Evolutionary conservation across 2,888 invertebrate genomes (phyloP).

Genomic region (Synergus itoensis): DNA sequence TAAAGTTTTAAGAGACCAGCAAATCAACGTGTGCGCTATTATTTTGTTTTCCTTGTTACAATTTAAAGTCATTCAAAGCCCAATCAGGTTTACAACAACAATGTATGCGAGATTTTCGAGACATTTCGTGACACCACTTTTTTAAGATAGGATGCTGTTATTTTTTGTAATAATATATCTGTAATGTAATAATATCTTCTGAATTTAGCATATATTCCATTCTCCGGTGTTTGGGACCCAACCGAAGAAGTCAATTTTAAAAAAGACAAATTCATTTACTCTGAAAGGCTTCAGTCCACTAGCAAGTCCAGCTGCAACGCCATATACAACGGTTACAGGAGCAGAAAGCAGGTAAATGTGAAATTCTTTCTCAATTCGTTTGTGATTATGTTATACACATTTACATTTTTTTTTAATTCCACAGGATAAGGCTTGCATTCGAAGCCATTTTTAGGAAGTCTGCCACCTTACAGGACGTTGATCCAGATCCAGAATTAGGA

Average conservation of each 20-base stretch:
- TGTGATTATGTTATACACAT: neutral
- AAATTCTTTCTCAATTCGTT: neutral
- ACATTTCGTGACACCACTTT: too few species aligned
- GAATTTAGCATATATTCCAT: slow-evolving; percentile 77
- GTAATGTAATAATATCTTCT: too few species aligned
- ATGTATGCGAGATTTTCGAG: too few species aligned
- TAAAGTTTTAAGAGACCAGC: too few species aligned
- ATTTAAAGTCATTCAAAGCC: too few species aligned
- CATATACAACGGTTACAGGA: slow-evolving; percentile 92
- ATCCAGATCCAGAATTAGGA: slow-evolving; percentile 83
- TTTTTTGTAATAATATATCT: slow-evolving; percentile 34
- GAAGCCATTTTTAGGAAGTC: slow-evolving; percentile 95
- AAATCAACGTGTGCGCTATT: too few species aligned
- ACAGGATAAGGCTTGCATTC: slow-evolving; percentile 90
- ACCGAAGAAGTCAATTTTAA: slow-evolving; percentile 93
- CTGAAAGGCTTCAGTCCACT: slow-evolving; percentile 83
- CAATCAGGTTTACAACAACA: too few species aligned
- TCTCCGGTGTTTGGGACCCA: slow-evolving; percentile 79
- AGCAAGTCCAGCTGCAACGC: slow-evolving; percentile 79
- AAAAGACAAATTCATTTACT: slow-evolving; percentile 95
- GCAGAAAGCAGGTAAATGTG: slow-evolving; percentile 85
- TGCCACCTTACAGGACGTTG: slow-evolving; percentile 90
- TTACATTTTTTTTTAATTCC: neutral
- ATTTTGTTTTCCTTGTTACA: too few species aligned
- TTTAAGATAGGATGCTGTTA: too few species aligned